Base-by-base conservation (phyloP, 2,888 invertebrate species). In the Tolmerus cingulatus region DNA sequence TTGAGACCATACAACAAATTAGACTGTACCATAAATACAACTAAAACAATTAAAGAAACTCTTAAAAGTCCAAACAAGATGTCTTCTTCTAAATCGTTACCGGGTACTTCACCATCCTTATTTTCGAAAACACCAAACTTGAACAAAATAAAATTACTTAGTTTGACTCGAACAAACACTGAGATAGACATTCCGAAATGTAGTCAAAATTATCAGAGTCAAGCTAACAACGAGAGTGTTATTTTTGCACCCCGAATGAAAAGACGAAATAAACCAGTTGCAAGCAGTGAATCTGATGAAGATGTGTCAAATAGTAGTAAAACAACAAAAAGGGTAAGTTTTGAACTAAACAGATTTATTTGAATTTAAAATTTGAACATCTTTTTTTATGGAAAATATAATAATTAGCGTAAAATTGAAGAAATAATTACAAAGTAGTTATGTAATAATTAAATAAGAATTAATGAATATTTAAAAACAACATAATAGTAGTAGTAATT, bases 271-370 rank as follows among this genome's bases (percentile, higher is more conserved):
- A 66, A 23, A 14, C 27, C 74, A 1, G 76, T 86, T 23, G 55
- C 76, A 51, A 86, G 86, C 51, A 86, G 86, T 55, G 77, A 86
- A 16, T 86, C 86, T 2, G 86, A 86, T 34, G 46, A 76, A 27
- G 85, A 77, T 19, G 14, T 37, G 16, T 1, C 8, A 76, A 51
- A 1, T 3, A 37, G 27, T 37, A 34, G 16, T 16, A 30, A 0
- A 12, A 19, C 23, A 1, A 7, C 23, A 7, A 30, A 27, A 30
- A 43, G n/a, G 74, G 85, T 85, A 74, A 46, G 43, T 30, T 12
- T 19, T 19, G 19, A 23, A 19, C 2, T 27, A n/a, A 43, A 37
- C 12, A 66, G 8, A 66, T 0, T 46, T 27, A 27, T 23, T 27
- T 27, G 0, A n/a, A 16, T 51, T n/a, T 1, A 0, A 14, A 4